phyloP scores from a whole-genome alignment of 1,140 invertebrate genomes.

The Cydia splendana region DNA sequence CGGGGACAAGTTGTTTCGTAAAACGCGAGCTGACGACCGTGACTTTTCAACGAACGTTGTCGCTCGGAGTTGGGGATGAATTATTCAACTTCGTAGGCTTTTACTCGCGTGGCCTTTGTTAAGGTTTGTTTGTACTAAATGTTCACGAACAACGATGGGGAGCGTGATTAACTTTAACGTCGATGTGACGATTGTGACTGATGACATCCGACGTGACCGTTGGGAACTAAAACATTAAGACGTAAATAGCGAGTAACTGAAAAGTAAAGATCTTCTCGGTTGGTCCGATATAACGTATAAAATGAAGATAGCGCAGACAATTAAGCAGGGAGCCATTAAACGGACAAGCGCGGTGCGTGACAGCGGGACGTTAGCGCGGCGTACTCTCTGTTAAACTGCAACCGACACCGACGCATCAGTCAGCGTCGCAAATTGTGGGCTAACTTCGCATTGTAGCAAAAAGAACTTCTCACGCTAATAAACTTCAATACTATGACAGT shows the following conservation, averaged over 20 bases:
- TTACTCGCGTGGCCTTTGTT: constrained; percentile 13
- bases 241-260: not conserved
- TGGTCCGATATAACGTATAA: constrained; percentile 37
- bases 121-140: constrained; percentile 8
- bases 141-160: not conserved
- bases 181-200: constrained; percentile 5
- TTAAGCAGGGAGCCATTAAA: constrained; percentile 64
- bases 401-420: constrained; percentile 1
- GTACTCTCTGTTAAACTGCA: constrained; percentile 12
- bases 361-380: constrained; percentile 56
- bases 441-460: not conserved
- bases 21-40: constrained; percentile 47
- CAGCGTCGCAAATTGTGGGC: not conserved
- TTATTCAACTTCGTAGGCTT: constrained; percentile 25
- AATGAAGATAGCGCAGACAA: constrained; percentile 70
- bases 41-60: constrained; percentile 39
- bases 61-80: constrained; percentile 16
- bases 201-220: constrained; percentile 13
- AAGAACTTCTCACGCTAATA: not conserved
- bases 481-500: too few relatives aligned
- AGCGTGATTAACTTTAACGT: constrained; percentile 18
- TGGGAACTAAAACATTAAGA: not conserved
- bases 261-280: not conserved
- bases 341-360: constrained; percentile 60
- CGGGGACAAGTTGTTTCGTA: constrained; percentile 53